Base-by-base conservation (phyloP, 2,888 invertebrate genomes). In the Matsumyia berberina region DNA sequence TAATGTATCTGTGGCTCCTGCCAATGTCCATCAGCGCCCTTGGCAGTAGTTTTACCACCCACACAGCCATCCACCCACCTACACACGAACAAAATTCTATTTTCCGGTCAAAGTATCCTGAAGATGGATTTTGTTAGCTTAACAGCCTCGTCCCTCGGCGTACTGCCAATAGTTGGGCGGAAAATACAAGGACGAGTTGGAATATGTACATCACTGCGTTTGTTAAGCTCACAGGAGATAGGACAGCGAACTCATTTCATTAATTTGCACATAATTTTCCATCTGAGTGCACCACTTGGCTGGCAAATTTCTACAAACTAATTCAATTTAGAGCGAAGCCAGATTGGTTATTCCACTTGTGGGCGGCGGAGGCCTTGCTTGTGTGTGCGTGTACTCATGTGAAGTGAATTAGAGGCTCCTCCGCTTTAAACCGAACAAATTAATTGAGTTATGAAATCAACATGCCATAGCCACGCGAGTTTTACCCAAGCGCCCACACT, bases 251-350 rank as follows among this genome's bases (percentile, higher is more conserved):
- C 58, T 76, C 64, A 80, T 76, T 85, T 85, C 39, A 70, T 80
- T 80, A 85, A 85, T 85, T 85, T 85, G 74, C 85, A 76, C 80
- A 80, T 85, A 85, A 85, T 80, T 85, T 85, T 85, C 85, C 76
- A 66, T 76, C 29, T 64, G 85, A 80, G 70, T 85, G 80, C 80
- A 74, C 39, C 80, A 80, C 74, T 79, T 79, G 67, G 57, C 53
- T 42, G 17, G 67, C 64, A 74, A 74, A 83, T 79, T 70, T 85
- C 79, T 12, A 76, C 58, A 58, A 70, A 74, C 53, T 85, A 85
- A 85, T 85, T 85, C 76, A 85, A 85, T 85, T 85, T 85, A 60
- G 57, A n/a, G 19, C n/a, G 19, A 6, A 44, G 70, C 57, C 55
- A 67, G 66, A 85, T 73, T 79, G 64, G 51, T 64, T 70, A 64